Evolutionary conservation across 2,888 invertebrate species (phyloP).

Genomic region (Lasiommata megera): DNA sequence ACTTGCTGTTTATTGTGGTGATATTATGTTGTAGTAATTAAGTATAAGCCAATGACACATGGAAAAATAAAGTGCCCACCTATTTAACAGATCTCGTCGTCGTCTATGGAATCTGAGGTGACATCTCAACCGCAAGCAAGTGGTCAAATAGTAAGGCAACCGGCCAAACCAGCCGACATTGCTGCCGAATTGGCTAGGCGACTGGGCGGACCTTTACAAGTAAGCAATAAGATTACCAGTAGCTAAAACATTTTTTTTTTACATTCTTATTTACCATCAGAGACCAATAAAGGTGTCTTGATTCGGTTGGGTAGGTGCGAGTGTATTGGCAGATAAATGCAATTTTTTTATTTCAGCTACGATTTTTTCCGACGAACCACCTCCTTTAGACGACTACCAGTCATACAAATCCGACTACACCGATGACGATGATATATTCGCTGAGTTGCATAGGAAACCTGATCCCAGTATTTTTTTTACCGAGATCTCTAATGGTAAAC

Average conservation of each 20-base stretch:
- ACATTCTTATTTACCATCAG: too few species aligned
- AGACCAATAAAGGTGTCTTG: too few species aligned
- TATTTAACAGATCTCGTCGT: slow-evolving; percentile 20
- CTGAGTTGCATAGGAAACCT: slow-evolving; percentile 52
- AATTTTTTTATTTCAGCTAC: slow-evolving; percentile 50
- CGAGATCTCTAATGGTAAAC: too few species aligned
- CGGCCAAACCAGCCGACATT: slow-evolving; percentile 59
- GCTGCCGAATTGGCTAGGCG: slow-evolving; percentile 83
- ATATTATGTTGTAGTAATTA: too few species aligned
- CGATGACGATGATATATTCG: slow-evolving; percentile 57
- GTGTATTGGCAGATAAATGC: too few species aligned
- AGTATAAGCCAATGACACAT: too few species aligned
- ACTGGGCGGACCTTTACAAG: slow-evolving; percentile 62
- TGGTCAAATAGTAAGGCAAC: slow-evolving; percentile 1
- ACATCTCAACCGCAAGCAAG: not conserved
- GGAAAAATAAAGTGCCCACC: too few species aligned
- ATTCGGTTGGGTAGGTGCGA: too few species aligned
- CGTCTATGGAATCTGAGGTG: slow-evolving; percentile 22
- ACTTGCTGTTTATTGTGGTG: too few species aligned
- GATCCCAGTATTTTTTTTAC: slow-evolving; percentile 28
- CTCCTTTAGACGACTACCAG: slow-evolving; percentile 61
- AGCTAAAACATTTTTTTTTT: too few species aligned
- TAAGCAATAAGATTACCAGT: slow-evolving; percentile 27
- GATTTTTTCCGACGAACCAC: slow-evolving; percentile 80
- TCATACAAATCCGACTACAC: slow-evolving; percentile 37